A percentile compares a stretch with the other conserved stretches of the same genome.
Evolutionary conservation across 2,113 vertebrate species (phyloP).

Genomic region (Gavia stellata): DNA sequence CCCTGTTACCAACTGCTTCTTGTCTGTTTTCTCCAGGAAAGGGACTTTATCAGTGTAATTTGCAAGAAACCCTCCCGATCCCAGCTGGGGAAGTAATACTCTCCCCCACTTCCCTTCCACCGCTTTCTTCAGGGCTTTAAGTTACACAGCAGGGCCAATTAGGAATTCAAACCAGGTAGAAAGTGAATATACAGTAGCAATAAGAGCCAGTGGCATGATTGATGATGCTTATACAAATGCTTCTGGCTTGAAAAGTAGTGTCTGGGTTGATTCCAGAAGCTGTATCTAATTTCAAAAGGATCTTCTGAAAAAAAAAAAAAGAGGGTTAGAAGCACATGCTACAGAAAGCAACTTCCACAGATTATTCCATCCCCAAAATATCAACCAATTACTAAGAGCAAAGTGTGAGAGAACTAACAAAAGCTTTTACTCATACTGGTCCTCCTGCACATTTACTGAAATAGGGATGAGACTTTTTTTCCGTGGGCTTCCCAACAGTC

Average conservation of each 20-base stretch:
- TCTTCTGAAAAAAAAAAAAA: background rate
- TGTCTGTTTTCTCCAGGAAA: constrained; percentile 16
- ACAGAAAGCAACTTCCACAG: background rate
- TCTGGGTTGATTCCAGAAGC: constrained; percentile 28
- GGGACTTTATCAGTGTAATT: background rate
- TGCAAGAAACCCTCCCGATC: background rate
- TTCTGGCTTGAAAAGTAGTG: constrained; percentile 11
- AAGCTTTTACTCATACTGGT: background rate
- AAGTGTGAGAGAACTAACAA: background rate
- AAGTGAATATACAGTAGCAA: background rate
- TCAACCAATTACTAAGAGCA: background rate
- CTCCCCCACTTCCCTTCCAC: background rate
- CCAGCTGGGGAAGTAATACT: background rate
- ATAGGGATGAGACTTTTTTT: background rate
- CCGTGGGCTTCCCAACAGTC: background rate
- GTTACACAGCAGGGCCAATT: background rate
- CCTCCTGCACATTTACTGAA: background rate
- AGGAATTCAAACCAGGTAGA: constrained; percentile 40
- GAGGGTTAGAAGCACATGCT: background rate
- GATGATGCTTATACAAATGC: constrained; percentile 21
- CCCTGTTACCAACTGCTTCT: constrained; percentile 13
- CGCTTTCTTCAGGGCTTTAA: background rate
- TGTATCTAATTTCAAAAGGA: constrained; percentile 43
- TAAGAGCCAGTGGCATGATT: constrained; percentile 10
- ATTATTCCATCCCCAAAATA: constrained; percentile 30